Base-by-base conservation (phyloP, 2,888 invertebrate species). In the Nipponacmea schrenckii region DNA sequence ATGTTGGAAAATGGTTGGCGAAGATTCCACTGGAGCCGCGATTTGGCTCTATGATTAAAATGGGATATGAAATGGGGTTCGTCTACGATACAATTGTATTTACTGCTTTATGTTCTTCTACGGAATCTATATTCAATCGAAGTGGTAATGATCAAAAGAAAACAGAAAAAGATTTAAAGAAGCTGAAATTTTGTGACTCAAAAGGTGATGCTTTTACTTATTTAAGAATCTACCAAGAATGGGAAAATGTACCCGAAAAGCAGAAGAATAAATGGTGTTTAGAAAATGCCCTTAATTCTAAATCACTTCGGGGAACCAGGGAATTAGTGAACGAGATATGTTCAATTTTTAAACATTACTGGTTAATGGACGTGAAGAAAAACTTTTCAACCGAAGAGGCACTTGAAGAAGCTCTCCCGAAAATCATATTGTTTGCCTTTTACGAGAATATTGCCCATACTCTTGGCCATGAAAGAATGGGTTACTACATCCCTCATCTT, bases 211-310 rank as follows among this genome's bases (percentile, higher is more conserved):
- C 83, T 62, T 68, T 85, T 31, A 85, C 86, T 12, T 80, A 79
- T 64, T 68, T 86, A 48, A 78, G 79, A 46, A 83, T 85, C 2
- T 86, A 80, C 74, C 78, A 81, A 68, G 77, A 78, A 46, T 87
- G 87, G 86, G 64, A 75, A 27, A 62, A 71, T 10, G 68, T 82
- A 26, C 77, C 79, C 8, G 82, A 83, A 71, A 80, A 76, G 39
- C 66, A 72, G 14, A 85, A 84, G 70, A 78, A 79, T 3, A 76
- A 76, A 39, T 88, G 87, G 86, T 87, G 87, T 74, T 73, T 76
- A 45, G 69, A 80, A 20, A 87, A 89, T 73, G 82, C 80, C 69
- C 81, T 89, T 50, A 88, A 88, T 76, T 85, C 82, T 17, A 87
- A 85, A 77, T 75, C 84, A 7, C 81, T 88, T 75, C 79, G 81